Base-by-base conservation (phyloP, 2,888 invertebrate genomes). In the Uropetala carovei region DNA sequence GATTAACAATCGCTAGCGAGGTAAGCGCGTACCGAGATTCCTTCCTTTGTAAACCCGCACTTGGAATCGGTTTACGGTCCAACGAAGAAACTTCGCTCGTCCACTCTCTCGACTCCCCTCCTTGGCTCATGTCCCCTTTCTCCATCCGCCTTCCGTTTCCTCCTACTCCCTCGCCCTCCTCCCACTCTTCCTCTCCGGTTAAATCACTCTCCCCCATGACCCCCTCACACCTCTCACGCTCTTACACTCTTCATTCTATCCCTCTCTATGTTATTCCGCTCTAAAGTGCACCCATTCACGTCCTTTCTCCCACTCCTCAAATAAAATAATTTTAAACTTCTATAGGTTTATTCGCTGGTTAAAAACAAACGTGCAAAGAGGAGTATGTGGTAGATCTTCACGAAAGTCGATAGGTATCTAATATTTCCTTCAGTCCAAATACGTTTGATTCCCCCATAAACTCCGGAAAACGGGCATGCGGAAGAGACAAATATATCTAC, bases 31-130 rank as follows among this genome's bases (percentile, higher is more conserved):
- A 27, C 75, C 22, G 27, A 75, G 75, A 75, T 75, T 75, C 75
- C 75, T 75, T 75, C 27, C 75, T 75, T 27, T 75, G 13, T 27
- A 22, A 75, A 75, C 22, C 75, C 27, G 22, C 22, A 13, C 22
- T 27, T 75, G 75, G 75, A 75, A 75, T 75, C 22, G 13, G 75
- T 75, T 75, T 75, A 75, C 27, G 75, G 75, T 75, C 75, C 75
- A 75, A 13, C 22, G 75, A 75, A 27, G n/a, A 75, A 75, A 43
- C 43, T 43, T 43, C 43, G 43, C 43, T 43, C 75, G 75, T 75
- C 75, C 75, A 75, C 22, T 27, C 68, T 68, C 68, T 68, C 68
- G 13, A 18, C 75, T 75, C 75, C 75, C 75, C 75, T 75, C n/a
- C 43, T 75, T 75, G 27, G 27, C 75, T 75, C 75, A 27, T 75